Percentiles rank a stretch among this genome's conserved stretches.
Conservation (phyloP, 2,888 invertebrate genomes). For the Selenia dentaria region DNA sequence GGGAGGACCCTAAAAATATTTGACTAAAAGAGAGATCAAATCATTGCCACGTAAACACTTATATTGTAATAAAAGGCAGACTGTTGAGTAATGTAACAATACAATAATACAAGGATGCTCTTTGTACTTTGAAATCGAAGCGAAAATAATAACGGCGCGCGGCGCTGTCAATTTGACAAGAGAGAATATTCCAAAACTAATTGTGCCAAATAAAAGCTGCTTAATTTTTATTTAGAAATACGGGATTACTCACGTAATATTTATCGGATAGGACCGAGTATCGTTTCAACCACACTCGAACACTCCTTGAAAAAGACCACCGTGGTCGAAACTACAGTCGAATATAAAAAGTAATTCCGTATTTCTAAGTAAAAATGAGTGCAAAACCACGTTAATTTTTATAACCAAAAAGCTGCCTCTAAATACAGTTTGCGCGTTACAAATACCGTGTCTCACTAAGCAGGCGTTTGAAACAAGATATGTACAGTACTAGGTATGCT, state of each 20-base stretch:
- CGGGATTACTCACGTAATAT: too few relatives aligned
- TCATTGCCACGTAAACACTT: slow-evolving; percentile 85
- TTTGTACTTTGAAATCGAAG: slow-evolving; percentile 74
- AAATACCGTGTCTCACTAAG: slow-evolving; percentile 8
- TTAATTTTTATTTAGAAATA: too few relatives aligned
- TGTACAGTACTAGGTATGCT: slow-evolving; percentile 47
- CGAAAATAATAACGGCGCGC: slow-evolving; percentile 39
- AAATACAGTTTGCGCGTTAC: slow-evolving; percentile 1
- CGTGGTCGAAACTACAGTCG: too few relatives aligned
- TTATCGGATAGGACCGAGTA: too few relatives aligned
- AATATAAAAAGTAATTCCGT: too few relatives aligned
- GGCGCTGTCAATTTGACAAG: neutral
- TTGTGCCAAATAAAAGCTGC: too few relatives aligned
- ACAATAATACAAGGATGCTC: slow-evolving; percentile 48
- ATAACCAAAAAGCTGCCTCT: slow-evolving; percentile 20
- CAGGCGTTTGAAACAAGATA: slow-evolving; percentile 34
- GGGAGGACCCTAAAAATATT: slow-evolving; percentile 84
- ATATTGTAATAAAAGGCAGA: slow-evolving; percentile 60
- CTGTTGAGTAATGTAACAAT: slow-evolving; percentile 53
- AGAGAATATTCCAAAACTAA: too few relatives aligned
- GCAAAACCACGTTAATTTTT: too few relatives aligned
- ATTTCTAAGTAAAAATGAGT: too few relatives aligned
- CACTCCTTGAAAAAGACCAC: too few relatives aligned
- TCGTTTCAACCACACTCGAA: too few relatives aligned
- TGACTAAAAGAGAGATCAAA: slow-evolving; percentile 91